Evolutionary conservation across 2,113 vertebrate species (phyloP).

Genomic region (Equus quagga): DNA sequence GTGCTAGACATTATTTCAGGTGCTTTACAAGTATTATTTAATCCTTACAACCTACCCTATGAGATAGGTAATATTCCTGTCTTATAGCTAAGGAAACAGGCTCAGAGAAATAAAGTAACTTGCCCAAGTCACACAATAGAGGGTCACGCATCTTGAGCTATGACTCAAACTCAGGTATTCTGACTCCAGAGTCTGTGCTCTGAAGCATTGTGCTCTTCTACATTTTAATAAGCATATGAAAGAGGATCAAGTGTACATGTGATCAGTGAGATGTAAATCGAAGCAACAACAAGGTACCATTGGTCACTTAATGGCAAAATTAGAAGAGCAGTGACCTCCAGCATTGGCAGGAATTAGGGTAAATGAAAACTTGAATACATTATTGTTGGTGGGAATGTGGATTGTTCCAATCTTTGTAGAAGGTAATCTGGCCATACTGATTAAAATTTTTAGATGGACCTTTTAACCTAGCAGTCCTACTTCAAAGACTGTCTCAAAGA

Average conservation of each 20-base stretch:
- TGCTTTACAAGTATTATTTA: slow-evolving; percentile 6
- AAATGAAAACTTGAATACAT: not conserved
- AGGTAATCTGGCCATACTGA: not conserved
- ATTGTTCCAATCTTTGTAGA: not conserved
- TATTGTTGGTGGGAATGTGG: not conserved
- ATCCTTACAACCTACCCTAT: not conserved
- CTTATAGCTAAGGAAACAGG: slow-evolving; percentile 23
- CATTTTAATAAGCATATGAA: not conserved
- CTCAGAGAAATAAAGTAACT: slow-evolving; percentile 55
- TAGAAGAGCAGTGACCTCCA: not conserved
- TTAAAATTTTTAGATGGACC: not conserved
- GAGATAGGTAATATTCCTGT: not conserved
- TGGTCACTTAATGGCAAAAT: not conserved
- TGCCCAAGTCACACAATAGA: not conserved
- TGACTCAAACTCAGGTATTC: not conserved
- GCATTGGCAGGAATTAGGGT: not conserved
- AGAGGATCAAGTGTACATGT: not conserved
- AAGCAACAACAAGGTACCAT: not conserved
- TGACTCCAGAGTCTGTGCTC: not conserved
- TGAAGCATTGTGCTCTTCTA: not conserved
- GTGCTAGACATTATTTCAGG: not conserved
- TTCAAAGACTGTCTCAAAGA: not conserved
- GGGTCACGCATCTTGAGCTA: not conserved
- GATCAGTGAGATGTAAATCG: not conserved
- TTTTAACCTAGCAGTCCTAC: not conserved